These are phyloP conservation scores for Leptodactylus fuscus DNA, from an alignment of 2,113 vertebrate species.

Conservation along the genomic window DNA sequence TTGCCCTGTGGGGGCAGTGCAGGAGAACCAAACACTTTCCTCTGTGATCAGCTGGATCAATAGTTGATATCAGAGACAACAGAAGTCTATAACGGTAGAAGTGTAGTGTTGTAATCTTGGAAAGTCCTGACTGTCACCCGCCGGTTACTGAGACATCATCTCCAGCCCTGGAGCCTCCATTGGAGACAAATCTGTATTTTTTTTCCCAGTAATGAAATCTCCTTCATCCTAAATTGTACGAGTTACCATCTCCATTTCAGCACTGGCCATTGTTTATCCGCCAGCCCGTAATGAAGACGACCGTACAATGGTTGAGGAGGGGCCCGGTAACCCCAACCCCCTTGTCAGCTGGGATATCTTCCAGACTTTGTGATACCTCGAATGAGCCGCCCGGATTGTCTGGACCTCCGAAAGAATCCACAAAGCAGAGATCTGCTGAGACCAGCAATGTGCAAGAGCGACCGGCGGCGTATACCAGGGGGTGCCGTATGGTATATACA, in stretches of 20 bases:
- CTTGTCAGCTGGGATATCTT: not conserved
- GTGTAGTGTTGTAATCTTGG: not conserved
- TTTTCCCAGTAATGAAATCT: not conserved
- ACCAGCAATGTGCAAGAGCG: not conserved
- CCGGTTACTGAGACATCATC: no score
- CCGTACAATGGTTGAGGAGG: not conserved
- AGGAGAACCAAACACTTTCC: no score
- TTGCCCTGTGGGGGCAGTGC: not conserved
- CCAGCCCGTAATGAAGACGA: not conserved
- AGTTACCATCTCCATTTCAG: not conserved
- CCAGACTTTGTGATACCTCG: not conserved
- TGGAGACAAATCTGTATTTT: no score
- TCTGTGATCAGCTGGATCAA: not conserved
- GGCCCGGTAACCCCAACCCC: not conserved
- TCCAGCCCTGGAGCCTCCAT: not conserved
- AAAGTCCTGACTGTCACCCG: not conserved
- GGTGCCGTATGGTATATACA: not conserved
- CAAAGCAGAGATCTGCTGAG: constrained; percentile 22
- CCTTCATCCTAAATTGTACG: not conserved
- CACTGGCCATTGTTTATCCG: not conserved
- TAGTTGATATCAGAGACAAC: not conserved
- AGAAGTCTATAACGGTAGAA: not conserved
- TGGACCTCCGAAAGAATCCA: not conserved
- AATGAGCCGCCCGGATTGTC: not conserved
- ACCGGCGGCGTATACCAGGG: no score